Base-by-base conservation (phyloP, 2,888 invertebrate species). In the Sussaba pulchella region DNA sequence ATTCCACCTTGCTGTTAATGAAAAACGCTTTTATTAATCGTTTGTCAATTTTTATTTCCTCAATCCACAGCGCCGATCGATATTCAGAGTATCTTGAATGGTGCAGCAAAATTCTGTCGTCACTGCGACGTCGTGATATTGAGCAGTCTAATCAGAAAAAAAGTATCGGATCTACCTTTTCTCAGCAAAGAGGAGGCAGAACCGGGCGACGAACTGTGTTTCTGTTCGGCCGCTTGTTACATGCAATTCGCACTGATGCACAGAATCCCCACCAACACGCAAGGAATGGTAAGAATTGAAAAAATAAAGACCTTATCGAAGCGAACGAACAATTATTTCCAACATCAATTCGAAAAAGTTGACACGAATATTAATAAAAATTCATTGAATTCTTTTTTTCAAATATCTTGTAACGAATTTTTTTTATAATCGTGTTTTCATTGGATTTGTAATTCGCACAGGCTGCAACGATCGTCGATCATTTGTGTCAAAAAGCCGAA, bases 51-150 rank as follows among this genome's bases (percentile, higher is more conserved):
- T n/a, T 43, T 71, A 74, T 73, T 8, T 66, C n/a, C 43, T n/a
- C 4, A n/a, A 52, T 76, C 92, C 92, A 66, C 86, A 94, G 94
- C 95, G 57, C 96, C 96, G 8, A 96, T 98, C 85, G 97, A 97
- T 90, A 97, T 99, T 84, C 98, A 98, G 91, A 97, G 97, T 87
- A 96, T 99, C 87, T 93, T 99, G 54, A 98, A 97, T 88, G 97
- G 98, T 4, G 96, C 96, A 45, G 96, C 97, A 0, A 98, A 97
- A 91, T 97, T 98, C 92, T 99, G 99, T 91, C 95, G 97, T 47
- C 97, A 98, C 90, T 99, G 99, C 92, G 98, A 98, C 90, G 96
- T 97, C 63, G 97, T 98, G n/a, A 96, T 98, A 83, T 92, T 96
- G 85, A 96, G 96, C 92, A 96, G 97, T 83, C 95, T 97, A 80